phyloP scores from a whole-genome alignment of 2,888 invertebrate genomes.

The Amphimallon solstitiale region DNA sequence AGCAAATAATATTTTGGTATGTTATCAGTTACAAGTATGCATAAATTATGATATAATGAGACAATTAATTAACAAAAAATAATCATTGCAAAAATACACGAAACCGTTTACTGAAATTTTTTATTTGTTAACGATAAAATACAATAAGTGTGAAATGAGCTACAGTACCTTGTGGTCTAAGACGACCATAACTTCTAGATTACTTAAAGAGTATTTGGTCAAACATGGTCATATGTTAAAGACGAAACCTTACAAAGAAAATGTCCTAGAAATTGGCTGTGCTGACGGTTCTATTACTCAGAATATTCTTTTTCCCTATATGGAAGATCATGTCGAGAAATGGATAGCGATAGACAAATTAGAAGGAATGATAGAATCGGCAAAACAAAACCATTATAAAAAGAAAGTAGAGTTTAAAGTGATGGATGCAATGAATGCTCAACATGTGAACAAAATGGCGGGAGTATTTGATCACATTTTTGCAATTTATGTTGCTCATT shows the following conservation, averaged over 20 bases:
- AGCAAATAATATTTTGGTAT: no score
- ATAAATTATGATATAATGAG: no score
- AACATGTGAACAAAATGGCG: neutral
- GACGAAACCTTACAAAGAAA: neutral
- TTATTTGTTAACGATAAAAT: no score
- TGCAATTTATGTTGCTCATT: neutral
- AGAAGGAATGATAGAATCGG: neutral
- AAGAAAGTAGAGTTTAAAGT: neutral
- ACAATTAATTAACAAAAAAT: no score
- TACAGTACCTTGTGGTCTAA: neutral
- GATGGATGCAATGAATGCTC: neutral
- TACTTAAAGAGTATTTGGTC: neutral
- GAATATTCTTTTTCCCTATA: conserved; percentile 11
- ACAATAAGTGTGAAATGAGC: no score
- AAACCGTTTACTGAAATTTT: no score
- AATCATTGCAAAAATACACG: no score
- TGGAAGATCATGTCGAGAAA: neutral
- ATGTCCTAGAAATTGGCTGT: conserved; percentile 20
- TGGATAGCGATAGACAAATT: conserved; percentile 4
- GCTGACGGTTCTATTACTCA: neutral
- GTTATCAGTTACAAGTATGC: no score
- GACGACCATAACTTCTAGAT: neutral
- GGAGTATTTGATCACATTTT: conserved; percentile 4
- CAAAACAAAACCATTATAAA: neutral
- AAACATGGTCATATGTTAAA: neutral